Evolutionary conservation across 2,113 vertebrate species (phyloP).

Genomic region (Cromileptes altivelis): DNA sequence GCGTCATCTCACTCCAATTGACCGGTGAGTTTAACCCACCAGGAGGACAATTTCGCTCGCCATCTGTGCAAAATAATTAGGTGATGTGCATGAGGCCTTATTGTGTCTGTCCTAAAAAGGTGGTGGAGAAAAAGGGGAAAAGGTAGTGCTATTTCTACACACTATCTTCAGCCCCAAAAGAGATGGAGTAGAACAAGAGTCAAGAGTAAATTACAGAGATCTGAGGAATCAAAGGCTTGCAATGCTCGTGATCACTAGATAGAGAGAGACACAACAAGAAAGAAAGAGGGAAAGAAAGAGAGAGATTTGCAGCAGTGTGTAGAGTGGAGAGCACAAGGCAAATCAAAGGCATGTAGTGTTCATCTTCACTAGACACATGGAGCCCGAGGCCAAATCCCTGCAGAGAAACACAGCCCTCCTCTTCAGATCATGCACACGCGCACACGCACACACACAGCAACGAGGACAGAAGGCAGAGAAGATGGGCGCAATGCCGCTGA

Average conservation of each 20-base stretch:
- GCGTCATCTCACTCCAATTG: not conserved
- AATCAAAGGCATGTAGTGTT: constrained; percentile 68
- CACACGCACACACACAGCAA: constrained; percentile 29
- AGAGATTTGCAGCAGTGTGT: constrained; percentile 34
- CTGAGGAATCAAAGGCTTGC: constrained; percentile 36
- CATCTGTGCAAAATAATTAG: not conserved
- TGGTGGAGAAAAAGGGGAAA: not conserved
- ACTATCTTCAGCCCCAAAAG: constrained; percentile 5
- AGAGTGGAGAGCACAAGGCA: constrained; percentile 33
- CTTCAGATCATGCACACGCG: constrained; percentile 52
- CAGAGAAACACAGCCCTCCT: constrained; percentile 55
- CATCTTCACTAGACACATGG: constrained; percentile 60
- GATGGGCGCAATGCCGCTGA: constrained; percentile 33
- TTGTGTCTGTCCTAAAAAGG: not conserved
- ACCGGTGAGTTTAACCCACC: not conserved
- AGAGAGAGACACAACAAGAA: constrained; percentile 9
- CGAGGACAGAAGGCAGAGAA: constrained; percentile 52
- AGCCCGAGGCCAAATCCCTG: constrained; percentile 70
- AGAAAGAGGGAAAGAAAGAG: constrained; percentile 2
- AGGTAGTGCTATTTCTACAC: not conserved
- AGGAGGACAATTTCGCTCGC: not conserved
- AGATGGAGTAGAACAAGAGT: not conserved
- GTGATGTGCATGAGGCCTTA: too few relatives aligned
- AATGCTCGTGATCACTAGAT: constrained; percentile 23
- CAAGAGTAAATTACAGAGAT: constrained; percentile 30